Base-by-base conservation (phyloP, 2,113 vertebrate genomes). In the Pagrus major region DNA sequence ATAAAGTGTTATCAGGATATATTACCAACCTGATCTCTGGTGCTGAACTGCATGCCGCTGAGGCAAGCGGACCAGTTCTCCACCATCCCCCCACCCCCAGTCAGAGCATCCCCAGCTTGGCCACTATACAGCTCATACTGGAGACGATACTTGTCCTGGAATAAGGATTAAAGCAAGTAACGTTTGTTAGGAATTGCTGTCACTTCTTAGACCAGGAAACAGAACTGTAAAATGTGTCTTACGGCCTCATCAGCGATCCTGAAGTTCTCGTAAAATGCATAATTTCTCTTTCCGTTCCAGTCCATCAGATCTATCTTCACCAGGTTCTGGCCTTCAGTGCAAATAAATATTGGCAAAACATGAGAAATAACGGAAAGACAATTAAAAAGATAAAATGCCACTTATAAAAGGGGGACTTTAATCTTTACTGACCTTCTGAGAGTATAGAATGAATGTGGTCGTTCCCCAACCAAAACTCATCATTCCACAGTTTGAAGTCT, bases 401-500 rank as follows among this genome's bases (percentile, higher is more conserved):
- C 29, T 35, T 25, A 21, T 18, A 8, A 56, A 71, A 71, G 9
- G 12, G 18, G 2, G 3, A 69, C 51, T 16, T 8, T 15, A 0
- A 20, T 33, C 0, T 23, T 71, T 56, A 35, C 81, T 85, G 83
- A 97, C 97, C 96, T 89, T 90, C 90, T 59, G 89, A n/a, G 0
- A 97, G 93, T 25, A 98, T 90, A 39, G 94, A 85, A 69, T 95
- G 64, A 69, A 97, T 96, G 74, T 95, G 93, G 52, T 98, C 95
- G 0, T 98, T 98, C 35, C 97, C 97, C 85, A 98, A 90, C 97
- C 97, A 98, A 71, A 96, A 96, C 92, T 98, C 97, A 90, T 96
- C 97, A 49, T 96, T 96, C 85, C 93, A 95, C 76, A 88, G 84
- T 84, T 96, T 95, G 83, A 96, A 96, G 88, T 95, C 88, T 42